Evolutionary conservation across 2,797 vertebrate genomes (phyloP).

Genomic region (Neosalanx taihuensis): DNA sequence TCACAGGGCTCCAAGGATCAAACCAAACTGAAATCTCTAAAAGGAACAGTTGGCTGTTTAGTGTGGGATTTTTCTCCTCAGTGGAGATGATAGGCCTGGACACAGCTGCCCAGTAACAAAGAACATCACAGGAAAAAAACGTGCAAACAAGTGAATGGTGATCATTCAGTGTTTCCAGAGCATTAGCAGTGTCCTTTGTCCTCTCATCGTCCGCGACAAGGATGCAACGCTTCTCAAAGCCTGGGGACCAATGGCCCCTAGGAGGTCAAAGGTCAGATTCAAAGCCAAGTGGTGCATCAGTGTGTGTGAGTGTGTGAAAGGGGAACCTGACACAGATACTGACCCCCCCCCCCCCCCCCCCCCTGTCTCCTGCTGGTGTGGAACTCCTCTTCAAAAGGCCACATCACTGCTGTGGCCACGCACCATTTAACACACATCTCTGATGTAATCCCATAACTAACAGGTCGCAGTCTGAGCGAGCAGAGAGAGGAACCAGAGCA

Average conservation of each 20-base stretch:
- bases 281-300: conserved; percentile 2
- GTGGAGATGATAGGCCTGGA: background rate
- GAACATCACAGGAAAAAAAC: no score
- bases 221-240: conserved; percentile 23
- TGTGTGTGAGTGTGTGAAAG: conserved; percentile 6
- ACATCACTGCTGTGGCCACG: conserved; percentile 42
- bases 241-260: conserved; percentile 17
- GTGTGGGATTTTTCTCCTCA: background rate
- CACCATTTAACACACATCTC: conserved; percentile 46
- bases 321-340: conserved; percentile 25
- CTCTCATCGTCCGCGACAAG: background rate
- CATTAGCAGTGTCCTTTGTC: no score
- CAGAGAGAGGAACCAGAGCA: no score
- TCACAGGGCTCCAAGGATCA: no score
- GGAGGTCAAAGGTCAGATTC: conserved; percentile 37
- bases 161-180: background rate
- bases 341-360: conserved; percentile 18
- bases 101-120: no score
- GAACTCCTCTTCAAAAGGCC: conserved; percentile 30
- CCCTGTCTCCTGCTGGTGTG: conserved; percentile 31
- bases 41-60: no score
- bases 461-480: background rate
- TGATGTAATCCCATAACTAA: conserved; percentile 50
- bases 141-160: no score
- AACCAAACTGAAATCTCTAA: no score